phyloP scores from a whole-genome alignment of 1,140 invertebrate species.

The Lepidurus couesii region DNA sequence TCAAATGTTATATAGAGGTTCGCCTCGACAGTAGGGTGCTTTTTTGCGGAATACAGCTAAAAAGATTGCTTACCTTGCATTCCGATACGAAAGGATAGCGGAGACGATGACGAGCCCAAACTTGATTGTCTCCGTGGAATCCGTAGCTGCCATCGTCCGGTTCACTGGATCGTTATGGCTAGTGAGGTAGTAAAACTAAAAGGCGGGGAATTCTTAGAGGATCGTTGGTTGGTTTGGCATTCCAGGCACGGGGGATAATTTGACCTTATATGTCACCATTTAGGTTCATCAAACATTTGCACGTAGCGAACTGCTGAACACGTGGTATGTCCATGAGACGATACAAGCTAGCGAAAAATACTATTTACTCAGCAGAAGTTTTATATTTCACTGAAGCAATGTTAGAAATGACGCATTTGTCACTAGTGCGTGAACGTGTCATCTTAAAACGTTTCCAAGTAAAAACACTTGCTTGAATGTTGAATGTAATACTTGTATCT shows the following conservation, averaged over 20 bases:
- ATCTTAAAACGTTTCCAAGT: too few relatives aligned
- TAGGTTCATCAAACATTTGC: neutral
- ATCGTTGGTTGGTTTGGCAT: neutral
- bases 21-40: too few relatives aligned
- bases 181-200: slow-evolving; percentile 1
- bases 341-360: neutral
- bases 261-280: slow-evolving; percentile 7
- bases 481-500: too few relatives aligned
- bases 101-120: neutral
- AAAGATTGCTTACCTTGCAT: slow-evolving; percentile 19
- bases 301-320: neutral
- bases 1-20: too few relatives aligned
- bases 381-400: neutral
- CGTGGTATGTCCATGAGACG: neutral
- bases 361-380: neutral
- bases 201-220: neutral
- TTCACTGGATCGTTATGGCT: slow-evolving; percentile 9
- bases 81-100: neutral
- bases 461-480: too few relatives aligned
- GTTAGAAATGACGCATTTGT: too few relatives aligned
- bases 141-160: neutral
- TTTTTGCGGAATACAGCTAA: neutral
- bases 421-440: too few relatives aligned
- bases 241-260: neutral
- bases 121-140: slow-evolving; percentile 10